Conservation (phyloP, 2,888 invertebrate genomes). For the Andrena dorsata region DNA sequence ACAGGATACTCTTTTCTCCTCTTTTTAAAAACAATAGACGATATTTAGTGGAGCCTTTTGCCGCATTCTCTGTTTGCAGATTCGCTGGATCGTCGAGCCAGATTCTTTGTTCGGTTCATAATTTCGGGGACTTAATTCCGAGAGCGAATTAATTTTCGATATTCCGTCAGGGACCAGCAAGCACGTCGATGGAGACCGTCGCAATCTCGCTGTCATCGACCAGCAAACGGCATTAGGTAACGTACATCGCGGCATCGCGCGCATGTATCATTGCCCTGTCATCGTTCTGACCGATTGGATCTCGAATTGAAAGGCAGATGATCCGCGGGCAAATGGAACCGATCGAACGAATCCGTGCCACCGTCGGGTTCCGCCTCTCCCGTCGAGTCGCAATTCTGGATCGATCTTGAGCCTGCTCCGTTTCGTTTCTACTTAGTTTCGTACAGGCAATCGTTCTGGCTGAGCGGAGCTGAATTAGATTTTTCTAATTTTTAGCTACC, state of each 20-base stretch:
- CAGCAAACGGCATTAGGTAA: constrained; percentile 51
- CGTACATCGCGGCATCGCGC: constrained; percentile 14
- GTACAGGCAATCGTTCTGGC: not conserved
- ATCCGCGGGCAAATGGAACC: constrained; percentile 41
- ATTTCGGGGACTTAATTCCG: not conserved
- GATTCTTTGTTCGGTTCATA: not conserved
- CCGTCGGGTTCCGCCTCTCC: constrained; percentile 1
- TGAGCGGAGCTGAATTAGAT: not conserved
- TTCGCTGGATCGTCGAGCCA: not conserved
- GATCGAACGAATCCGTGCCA: constrained; percentile 23
- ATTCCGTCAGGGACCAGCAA: constrained; percentile 24
- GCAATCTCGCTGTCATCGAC: constrained; percentile 54
- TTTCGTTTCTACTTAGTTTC: not conserved
- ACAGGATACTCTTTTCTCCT: not conserved
- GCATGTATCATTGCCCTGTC: constrained; percentile 57
- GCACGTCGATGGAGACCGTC: constrained; percentile 36
- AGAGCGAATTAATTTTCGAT: constrained; percentile 30
- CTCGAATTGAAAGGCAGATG: constrained; percentile 57
- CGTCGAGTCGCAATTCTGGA: constrained; percentile 1
- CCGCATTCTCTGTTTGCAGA: not conserved
- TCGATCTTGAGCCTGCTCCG: constrained; percentile 1
- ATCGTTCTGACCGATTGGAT: constrained; percentile 59
- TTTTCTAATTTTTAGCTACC: not conserved
- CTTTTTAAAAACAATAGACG: not conserved
- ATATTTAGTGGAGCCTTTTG: not conserved